Base-by-base conservation (phyloP, 2,113 vertebrate genomes). In the Manacus vitellinus region DNA sequence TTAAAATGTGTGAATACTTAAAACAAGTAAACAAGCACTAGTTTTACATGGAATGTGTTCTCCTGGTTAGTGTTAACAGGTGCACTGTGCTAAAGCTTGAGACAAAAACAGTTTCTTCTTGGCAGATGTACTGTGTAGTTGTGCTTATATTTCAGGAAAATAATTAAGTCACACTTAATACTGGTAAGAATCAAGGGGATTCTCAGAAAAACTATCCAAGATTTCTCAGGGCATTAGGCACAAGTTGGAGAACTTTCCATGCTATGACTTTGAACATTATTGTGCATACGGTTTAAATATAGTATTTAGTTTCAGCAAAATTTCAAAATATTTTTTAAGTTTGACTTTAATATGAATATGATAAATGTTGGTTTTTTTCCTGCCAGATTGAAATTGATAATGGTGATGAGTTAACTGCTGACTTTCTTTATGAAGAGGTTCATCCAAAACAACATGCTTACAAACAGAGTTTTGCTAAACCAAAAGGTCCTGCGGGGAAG, bases 361-460 rank as follows among this genome's bases (percentile, higher is more conserved):
- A 33, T 86, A 31, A 79, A 55, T 14, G 8, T 74, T 27, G 78
- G 6, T 6, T 49, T 54, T 89, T 89, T 74, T 47, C 55, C 73
- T 92, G 46, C 4, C 96, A 99, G 99, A 94, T 99, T 86, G 99
- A 99, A 98, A 99, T 99, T n/a, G 99, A 99, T 82, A 97, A 99
- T 7, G 99, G 99, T 16, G 99, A 99, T 21, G 99, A 99, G 28
- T 82, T 99, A 97, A 99, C 99, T 52, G 93, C 98, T 41, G 99
- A 99, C 46, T 99, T 99, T 92, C 97, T 99, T 89, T 99, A 99
- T 47, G 99, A 99, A 54, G 99, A 99, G 97, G 99, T 99, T 63
- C 99, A 99, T 92, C 99, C 99, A 47, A 99, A 99, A 97, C 99
- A 99, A 94, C 99, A 99, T 6, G 99, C 99, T 46, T 99, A 99